These are phyloP conservation scores for Drosophila kuntzei DNA, from an alignment of 2,888 invertebrate species.

Conservation along the genomic window DNA sequence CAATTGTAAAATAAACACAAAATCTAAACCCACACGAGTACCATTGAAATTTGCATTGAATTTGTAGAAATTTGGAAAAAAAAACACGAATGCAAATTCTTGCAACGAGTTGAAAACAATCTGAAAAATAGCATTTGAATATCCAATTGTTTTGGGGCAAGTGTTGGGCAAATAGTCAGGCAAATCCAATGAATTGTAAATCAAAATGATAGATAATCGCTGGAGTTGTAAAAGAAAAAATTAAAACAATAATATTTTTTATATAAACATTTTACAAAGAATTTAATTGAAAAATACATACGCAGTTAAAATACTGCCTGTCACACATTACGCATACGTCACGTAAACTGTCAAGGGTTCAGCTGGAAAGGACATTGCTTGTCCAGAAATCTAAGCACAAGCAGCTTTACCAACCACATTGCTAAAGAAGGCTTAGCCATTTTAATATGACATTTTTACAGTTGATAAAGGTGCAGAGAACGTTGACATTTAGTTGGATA, in stretches of 20 bases:
- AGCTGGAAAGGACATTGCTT: constrained; percentile 4
- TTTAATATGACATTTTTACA: constrained; percentile 57
- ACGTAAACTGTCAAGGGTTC: background rate
- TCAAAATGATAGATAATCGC: constrained; percentile 28
- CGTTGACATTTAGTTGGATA: constrained; percentile 47
- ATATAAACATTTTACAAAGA: constrained; percentile 7
- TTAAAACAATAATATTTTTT: constrained; percentile 8
- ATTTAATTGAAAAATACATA: constrained; percentile 23
- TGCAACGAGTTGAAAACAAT: constrained; percentile 23
- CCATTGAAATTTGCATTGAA: constrained; percentile 66
- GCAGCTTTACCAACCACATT: constrained; percentile 28
- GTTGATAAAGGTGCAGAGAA: constrained; percentile 65
- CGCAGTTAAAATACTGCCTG: background rate
- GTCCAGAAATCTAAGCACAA: constrained; percentile 2
- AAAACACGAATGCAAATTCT: constrained; percentile 42
- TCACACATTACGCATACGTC: constrained; percentile 18
- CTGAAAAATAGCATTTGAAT: constrained; percentile 43
- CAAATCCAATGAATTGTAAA: constrained; percentile 58
- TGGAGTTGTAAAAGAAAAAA: background rate
- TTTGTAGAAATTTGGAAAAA: constrained; percentile 33
- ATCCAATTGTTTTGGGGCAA: constrained; percentile 45
- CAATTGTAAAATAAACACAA: constrained; percentile 37
- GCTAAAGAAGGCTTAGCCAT: constrained; percentile 39
- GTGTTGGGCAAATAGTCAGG: constrained; percentile 64
- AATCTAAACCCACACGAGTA: constrained; percentile 57